These are phyloP conservation scores for Furcula furcula DNA, from an alignment of 2,888 invertebrate genomes.

Conservation along the genomic window DNA sequence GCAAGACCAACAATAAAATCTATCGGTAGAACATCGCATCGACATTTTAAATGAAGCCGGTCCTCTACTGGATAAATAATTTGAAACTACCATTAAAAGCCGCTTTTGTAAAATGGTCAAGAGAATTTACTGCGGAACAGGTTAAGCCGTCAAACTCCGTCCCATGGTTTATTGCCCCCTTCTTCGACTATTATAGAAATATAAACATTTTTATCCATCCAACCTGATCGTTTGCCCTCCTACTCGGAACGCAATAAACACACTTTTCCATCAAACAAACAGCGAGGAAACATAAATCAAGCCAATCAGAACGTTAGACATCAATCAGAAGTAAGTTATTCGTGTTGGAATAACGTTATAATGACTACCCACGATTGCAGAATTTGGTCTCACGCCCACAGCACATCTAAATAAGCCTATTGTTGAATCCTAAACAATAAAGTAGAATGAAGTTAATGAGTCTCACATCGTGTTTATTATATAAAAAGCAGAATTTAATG, in stretches of 20 bases:
- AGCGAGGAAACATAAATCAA: conserved; percentile 3
- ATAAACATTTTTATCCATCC: too few relatives aligned
- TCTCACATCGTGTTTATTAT: neutral
- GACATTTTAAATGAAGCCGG: too few relatives aligned
- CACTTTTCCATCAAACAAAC: neutral
- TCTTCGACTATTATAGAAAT: too few relatives aligned
- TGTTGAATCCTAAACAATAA: neutral
- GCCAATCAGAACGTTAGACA: conserved; percentile 11
- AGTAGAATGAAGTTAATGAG: neutral
- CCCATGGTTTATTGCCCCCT: too few relatives aligned
- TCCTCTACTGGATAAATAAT: too few relatives aligned
- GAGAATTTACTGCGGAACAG: too few relatives aligned
- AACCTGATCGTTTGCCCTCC: neutral
- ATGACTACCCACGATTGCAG: conserved; percentile 17
- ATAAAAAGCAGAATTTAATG: too few relatives aligned
- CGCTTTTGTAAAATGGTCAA: too few relatives aligned
- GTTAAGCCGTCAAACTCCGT: too few relatives aligned
- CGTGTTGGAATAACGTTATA: conserved; percentile 17
- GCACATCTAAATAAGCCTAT: neutral
- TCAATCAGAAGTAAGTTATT: conserved; percentile 19
- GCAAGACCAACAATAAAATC: too few relatives aligned
- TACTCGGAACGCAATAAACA: neutral
- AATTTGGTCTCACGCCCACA: conserved; percentile 19
- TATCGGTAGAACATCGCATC: too few relatives aligned
- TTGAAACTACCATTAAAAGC: too few relatives aligned